Evolutionary conservation across 2,797 vertebrate genomes (phyloP).

Genomic region (Chloroceryle inda): DNA sequence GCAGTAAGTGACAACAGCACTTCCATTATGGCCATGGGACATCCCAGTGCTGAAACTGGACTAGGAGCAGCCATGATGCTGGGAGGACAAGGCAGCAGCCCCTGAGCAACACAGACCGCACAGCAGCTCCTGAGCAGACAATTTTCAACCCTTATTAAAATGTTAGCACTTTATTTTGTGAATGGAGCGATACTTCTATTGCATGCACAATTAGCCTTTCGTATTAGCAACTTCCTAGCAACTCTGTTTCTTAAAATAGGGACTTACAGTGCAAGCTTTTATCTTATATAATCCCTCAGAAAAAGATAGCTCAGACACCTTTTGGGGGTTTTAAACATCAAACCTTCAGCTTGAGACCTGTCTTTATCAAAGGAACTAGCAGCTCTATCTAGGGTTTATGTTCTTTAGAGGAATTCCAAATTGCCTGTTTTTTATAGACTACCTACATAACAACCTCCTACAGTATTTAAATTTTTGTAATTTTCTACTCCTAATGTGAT

Average conservation of each 20-base stretch:
- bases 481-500: slow-evolving; percentile 76
- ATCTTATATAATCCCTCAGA: slow-evolving; percentile 75
- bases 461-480: slow-evolving; percentile 77
- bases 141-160: slow-evolving; percentile 33
- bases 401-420: slow-evolving; percentile 79
- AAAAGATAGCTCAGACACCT: slow-evolving; percentile 76
- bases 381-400: slow-evolving; percentile 75
- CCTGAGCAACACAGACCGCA: fast-evolving
- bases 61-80: not conserved
- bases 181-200: slow-evolving; percentile 59
- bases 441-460: slow-evolving; percentile 75
- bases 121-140: not conserved
- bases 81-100: not conserved
- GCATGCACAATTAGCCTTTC: slow-evolving; percentile 62
- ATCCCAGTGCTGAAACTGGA: not conserved
- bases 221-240: slow-evolving; percentile 70
- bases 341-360: slow-evolving; percentile 77
- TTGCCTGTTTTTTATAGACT: slow-evolving; percentile 77
- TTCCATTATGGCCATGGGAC: not conserved
- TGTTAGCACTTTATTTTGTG: slow-evolving; percentile 60
- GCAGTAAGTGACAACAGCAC: fast-evolving
- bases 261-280: slow-evolving; percentile 72
- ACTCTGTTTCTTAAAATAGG: slow-evolving; percentile 76
- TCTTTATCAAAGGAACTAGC: slow-evolving; percentile 77
- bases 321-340: slow-evolving; percentile 77